phyloP scores from a whole-genome alignment of 2,888 invertebrate genomes.

The Lamellibrachia satsuma region DNA sequence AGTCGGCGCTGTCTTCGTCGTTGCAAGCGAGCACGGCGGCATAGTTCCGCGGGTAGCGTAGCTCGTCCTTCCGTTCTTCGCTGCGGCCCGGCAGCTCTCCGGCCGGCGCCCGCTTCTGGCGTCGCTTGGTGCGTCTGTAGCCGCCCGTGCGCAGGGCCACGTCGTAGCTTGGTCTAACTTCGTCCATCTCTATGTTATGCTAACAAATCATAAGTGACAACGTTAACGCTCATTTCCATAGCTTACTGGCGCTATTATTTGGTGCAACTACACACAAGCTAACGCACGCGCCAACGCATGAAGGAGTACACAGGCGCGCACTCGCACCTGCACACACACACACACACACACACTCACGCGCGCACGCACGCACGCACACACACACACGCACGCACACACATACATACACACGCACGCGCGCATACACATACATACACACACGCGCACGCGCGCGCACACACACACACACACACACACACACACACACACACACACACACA shows the following conservation, averaged over 20 bases:
- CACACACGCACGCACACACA: no score
- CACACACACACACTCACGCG: no score
- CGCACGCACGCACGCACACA: no score
- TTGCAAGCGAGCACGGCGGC: slow-evolving; percentile 10
- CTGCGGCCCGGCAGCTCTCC: background rate
- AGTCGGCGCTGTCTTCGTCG: background rate
- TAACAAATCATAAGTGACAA: background rate
- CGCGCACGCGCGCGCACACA: no score
- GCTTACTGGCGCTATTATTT: background rate
- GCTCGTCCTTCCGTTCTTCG: background rate
- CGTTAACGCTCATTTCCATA: background rate
- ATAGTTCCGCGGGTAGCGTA: background rate
- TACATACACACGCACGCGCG: no score
- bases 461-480: no score
- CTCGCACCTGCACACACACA: no score
- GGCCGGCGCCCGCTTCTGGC: background rate
- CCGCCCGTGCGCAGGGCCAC: background rate
- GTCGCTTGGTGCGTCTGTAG: background rate
- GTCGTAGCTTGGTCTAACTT: slow-evolving; percentile 12
- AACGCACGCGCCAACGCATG: no score
- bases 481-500: no score
- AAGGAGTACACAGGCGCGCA: no score
- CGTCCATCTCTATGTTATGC: background rate
- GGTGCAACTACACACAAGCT: no score
- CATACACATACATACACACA: no score